Evolutionary conservation across 2,113 vertebrate species (phyloP).

Genomic region (Pipra filicauda): DNA sequence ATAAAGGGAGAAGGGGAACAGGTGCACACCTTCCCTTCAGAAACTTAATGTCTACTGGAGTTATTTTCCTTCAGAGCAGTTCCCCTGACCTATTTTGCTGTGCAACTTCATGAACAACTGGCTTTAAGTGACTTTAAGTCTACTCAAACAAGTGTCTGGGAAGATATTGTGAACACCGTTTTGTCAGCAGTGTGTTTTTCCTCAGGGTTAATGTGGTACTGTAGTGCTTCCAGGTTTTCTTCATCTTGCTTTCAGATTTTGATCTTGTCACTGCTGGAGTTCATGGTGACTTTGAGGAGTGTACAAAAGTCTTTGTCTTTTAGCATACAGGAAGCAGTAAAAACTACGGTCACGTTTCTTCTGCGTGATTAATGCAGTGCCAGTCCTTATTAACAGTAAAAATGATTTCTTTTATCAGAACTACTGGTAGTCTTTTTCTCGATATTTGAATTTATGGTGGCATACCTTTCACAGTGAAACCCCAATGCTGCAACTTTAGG

Average conservation of each 20-base stretch:
- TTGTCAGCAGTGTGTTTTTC: background rate
- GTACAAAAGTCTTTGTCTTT: background rate
- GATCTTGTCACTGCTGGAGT: background rate
- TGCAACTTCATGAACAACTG: background rate
- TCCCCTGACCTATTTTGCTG: background rate
- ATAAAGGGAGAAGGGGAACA: background rate
- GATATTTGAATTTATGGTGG: background rate
- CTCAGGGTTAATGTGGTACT: background rate
- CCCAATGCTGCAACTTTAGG: background rate
- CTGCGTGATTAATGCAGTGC: background rate
- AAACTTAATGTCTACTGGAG: background rate
- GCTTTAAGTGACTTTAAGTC: background rate
- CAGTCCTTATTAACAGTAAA: background rate
- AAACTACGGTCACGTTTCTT: background rate
- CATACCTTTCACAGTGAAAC: background rate
- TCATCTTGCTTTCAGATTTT: background rate
- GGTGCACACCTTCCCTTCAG: background rate
- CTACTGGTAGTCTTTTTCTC: background rate
- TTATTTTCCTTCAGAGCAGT: background rate
- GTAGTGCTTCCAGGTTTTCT: background rate
- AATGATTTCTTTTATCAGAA: background rate
- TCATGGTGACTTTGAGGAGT: background rate
- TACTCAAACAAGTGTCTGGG: background rate
- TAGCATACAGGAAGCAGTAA: background rate
- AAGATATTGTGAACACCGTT: background rate